Conservation (phyloP, 2,888 invertebrate genomes). For the Dendrolimus houi region DNA sequence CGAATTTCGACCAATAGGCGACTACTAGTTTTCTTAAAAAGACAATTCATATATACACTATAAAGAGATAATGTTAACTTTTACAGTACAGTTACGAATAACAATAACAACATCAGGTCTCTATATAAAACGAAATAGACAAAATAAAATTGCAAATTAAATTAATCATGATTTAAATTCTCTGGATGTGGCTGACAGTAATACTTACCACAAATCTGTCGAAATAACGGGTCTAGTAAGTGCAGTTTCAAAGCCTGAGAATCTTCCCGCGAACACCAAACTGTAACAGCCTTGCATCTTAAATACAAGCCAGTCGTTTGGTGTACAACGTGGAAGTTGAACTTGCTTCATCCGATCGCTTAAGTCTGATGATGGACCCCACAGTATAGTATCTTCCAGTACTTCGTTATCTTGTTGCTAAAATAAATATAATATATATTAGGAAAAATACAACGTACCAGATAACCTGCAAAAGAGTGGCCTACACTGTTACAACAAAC, state of each 20-base stretch:
- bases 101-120: not conserved
- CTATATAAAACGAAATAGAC: not conserved
- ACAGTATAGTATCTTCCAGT: slow-evolving; percentile 9
- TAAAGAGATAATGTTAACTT: no score
- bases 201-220: slow-evolving; percentile 5
- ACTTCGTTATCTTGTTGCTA: not conserved
- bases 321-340: slow-evolving; percentile 3
- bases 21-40: no score
- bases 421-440: no score
- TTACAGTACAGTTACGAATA: no score
- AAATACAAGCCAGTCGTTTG: slow-evolving; percentile 6
- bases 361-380: slow-evolving; percentile 5
- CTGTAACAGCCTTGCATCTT: slow-evolving; percentile 6
- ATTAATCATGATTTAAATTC: not conserved
- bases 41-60: no score
- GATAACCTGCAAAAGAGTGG: no score
- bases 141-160: not conserved
- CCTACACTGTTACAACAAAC: slow-evolving; percentile 3
- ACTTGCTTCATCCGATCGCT: slow-evolving; percentile 1
- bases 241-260: not conserved
- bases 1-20: no score
- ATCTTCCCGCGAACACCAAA: not conserved
- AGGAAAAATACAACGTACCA: no score
- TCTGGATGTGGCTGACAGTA: not conserved
- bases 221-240: slow-evolving; percentile 5